A percentile compares a stretch with the other conserved stretches of the same genome.
Conservation (phyloP, 2,888 invertebrate species). For the Zygogramma bicolorata region DNA sequence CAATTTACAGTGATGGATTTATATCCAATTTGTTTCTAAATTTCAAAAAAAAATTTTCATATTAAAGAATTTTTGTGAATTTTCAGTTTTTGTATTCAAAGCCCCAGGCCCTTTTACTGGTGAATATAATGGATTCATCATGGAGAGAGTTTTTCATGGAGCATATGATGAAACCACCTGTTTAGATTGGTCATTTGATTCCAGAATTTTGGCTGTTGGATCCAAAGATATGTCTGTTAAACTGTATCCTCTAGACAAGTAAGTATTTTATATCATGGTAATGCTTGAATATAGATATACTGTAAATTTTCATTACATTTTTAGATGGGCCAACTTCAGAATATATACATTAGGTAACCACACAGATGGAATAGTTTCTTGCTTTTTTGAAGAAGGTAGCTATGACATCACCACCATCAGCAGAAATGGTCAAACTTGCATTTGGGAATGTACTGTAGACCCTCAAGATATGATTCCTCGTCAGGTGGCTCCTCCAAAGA, state of each 20-base stretch:
- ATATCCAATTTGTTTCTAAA: no score
- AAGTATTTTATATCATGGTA: constrained; percentile 33
- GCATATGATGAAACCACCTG: constrained; percentile 87
- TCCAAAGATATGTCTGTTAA: constrained; percentile 90
- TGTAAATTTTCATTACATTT: not conserved
- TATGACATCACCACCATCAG: constrained; percentile 88
- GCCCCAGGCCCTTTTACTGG: constrained; percentile 85
- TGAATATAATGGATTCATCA: constrained; percentile 88
- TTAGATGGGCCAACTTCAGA: constrained; percentile 76
- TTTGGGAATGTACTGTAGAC: constrained; percentile 89
- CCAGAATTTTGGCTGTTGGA: constrained; percentile 89
- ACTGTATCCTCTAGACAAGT: constrained; percentile 82
- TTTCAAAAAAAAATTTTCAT: no score
- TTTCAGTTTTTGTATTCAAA: constrained; percentile 84
- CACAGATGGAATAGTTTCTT: constrained; percentile 84
- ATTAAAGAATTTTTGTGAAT: no score
- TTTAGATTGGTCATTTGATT: constrained; percentile 94
- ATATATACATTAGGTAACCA: constrained; percentile 86
- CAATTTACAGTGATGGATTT: no score
- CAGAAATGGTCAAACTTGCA: constrained; percentile 84
- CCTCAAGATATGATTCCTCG: constrained; percentile 74
- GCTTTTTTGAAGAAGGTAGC: constrained; percentile 89
- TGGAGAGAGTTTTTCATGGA: constrained; percentile 86
- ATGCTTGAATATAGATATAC: not conserved
- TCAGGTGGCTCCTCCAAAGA: constrained; percentile 67